phyloP scores from a whole-genome alignment of 1,140 invertebrate genomes.

The Dufourea novaeangliae region DNA sequence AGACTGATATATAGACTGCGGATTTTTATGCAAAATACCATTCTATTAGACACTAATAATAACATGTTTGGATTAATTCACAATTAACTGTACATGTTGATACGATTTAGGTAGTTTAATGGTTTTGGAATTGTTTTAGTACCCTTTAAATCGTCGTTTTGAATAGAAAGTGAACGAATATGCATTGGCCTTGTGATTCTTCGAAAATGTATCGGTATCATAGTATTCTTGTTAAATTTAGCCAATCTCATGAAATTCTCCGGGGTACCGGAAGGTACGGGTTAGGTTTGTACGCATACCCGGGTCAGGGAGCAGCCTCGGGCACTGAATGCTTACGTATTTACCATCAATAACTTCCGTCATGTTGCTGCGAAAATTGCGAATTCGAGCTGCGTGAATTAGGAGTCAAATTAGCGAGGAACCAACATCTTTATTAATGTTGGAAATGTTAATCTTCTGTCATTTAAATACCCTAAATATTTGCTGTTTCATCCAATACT shows the following conservation, averaged over 20 bases:
- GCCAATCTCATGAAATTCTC: neutral
- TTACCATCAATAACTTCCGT: constrained; percentile 7
- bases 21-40: too few relatives aligned
- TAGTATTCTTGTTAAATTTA: neutral
- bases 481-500: neutral
- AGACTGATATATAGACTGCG: too few relatives aligned
- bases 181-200: neutral
- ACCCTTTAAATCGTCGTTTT: too few relatives aligned
- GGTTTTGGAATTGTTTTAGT: too few relatives aligned
- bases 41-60: too few relatives aligned
- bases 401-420: neutral
- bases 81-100: too few relatives aligned
- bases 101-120: too few relatives aligned
- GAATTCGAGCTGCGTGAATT: constrained; percentile 1
- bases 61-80: too few relatives aligned
- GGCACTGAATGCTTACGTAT: neutral
- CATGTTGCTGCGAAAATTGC: constrained; percentile 9
- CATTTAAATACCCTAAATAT: neutral
- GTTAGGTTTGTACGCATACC: neutral
- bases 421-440: neutral
- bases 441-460: neutral
- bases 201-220: too few relatives aligned
- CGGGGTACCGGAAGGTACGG: neutral
- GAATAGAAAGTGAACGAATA: too few relatives aligned
- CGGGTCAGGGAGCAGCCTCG: neutral